Evolutionary conservation across 2,888 invertebrate genomes (phyloP).

Genomic region (Epinotia ramella): DNA sequence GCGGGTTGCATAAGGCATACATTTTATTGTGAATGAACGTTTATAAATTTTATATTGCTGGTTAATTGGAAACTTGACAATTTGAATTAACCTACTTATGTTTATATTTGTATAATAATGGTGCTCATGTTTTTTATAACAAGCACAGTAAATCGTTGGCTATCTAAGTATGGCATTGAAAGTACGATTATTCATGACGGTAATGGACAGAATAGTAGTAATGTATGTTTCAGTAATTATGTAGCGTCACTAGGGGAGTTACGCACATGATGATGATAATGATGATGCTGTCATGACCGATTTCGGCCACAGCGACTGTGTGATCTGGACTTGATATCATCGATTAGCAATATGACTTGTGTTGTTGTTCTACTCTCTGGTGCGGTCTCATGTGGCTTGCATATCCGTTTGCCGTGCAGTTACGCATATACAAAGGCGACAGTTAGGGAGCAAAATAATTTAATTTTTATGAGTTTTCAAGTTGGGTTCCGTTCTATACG

Average conservation of each 20-base stretch:
- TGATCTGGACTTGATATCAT: too few relatives aligned
- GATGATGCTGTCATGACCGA: too few relatives aligned
- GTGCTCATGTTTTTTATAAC: neutral
- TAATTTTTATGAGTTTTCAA: too few relatives aligned
- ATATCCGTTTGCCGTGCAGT: too few relatives aligned
- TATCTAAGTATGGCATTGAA: neutral
- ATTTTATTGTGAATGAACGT: neutral
- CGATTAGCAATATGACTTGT: too few relatives aligned
- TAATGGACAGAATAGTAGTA: neutral
- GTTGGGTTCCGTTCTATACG: too few relatives aligned
- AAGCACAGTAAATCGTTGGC: neutral
- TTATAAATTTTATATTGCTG: neutral
- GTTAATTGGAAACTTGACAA: neutral
- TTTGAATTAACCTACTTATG: neutral
- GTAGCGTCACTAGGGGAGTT: neutral
- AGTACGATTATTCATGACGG: neutral
- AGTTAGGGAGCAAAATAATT: too few relatives aligned
- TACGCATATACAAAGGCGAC: neutral
- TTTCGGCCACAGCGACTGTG: too few relatives aligned
- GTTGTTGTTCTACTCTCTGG: too few relatives aligned
- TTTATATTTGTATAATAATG: slow-evolving; percentile 1
- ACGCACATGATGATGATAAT: too few relatives aligned
- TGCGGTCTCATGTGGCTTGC: too few relatives aligned
- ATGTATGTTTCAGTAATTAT: neutral
- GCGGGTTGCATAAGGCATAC: neutral